These are phyloP conservation scores for Oligia strigilis DNA, from an alignment of 2,888 invertebrate genomes.

Conservation along the genomic window DNA sequence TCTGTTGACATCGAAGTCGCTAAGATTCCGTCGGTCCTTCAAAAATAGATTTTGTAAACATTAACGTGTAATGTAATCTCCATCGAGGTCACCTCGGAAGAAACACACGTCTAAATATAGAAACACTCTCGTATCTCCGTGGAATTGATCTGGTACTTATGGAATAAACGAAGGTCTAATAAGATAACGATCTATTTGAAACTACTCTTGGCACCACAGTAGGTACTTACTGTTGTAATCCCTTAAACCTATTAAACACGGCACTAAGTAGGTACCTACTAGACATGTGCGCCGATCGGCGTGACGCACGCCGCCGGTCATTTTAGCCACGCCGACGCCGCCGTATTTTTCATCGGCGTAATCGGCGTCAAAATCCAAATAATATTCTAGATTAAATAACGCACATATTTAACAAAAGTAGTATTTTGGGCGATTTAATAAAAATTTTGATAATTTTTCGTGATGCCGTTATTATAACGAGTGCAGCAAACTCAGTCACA, in stretches of 20 bases:
- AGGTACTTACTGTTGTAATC: slow-evolving; percentile 26
- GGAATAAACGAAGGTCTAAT: slow-evolving; percentile 8
- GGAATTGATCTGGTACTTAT: slow-evolving; percentile 2
- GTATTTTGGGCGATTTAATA: too few relatives aligned
- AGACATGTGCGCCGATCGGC: too few relatives aligned
- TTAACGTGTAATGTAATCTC: slow-evolving; percentile 43
- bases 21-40: slow-evolving; percentile 30
- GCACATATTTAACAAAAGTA: too few relatives aligned
- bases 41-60: slow-evolving; percentile 62
- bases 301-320: too few relatives aligned
- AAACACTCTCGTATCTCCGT: neutral
- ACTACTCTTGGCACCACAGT: slow-evolving; percentile 12
- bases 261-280: too few relatives aligned
- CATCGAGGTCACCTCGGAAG: neutral
- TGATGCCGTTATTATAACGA: too few relatives aligned
- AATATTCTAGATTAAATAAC: too few relatives aligned
- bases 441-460: too few relatives aligned
- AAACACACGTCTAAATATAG: slow-evolving; percentile 28
- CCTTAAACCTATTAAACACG: slow-evolving; percentile 40
- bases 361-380: too few relatives aligned
- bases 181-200: slow-evolving; percentile 54
- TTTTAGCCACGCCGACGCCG: too few relatives aligned
- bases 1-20: slow-evolving; percentile 57
- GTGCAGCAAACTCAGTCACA: too few relatives aligned
- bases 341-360: too few relatives aligned